Base-by-base conservation (phyloP, 1,140 invertebrate genomes). In the Drosophila yakuba region DNA sequence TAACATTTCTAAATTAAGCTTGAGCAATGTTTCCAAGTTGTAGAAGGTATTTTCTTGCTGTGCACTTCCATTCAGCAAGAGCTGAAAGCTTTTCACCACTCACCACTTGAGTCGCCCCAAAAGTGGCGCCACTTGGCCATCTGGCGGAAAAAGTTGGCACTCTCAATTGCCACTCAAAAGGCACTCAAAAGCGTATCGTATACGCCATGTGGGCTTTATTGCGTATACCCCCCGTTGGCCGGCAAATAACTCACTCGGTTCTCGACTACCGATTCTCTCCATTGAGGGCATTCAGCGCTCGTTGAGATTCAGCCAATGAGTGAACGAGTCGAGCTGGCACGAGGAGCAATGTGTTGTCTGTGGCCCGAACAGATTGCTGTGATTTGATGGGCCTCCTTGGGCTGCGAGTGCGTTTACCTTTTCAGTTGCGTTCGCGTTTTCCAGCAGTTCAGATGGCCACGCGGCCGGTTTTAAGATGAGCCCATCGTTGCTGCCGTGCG, bases 361-460 rank as follows among this genome's bases (percentile, higher is more conserved):
- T 68, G 83, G 84, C 80, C 43, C 80, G 63, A 68, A 48, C 54
- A 61, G 43, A 76, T 81, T 86, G 79, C 84, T 78, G 83, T 88
- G 83, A 88, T 88, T 88, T 88, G 77, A 73, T 78, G 78, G 56
- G 71, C 43, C 73, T 69, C 56, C 44, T 76, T 89, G 73, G 66
- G 55, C 69, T 23, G 39, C 83, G 83, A 82, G 90, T 90, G 63
- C 90, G 86, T 91, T 91, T 91, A 91, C 90, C 90, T 83, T 78
- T 89, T 91, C 81, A 91, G 91, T 91, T 91, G 90, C 84, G 86
- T 90, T 91, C 81, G 84, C 79, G 78, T 83, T 78, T 78, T 73
- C 88, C 88, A 83, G 80, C 91, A 73, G 84, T 89, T 77, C 88
- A 89, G 78, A 91, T 91, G 83, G 77, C 74, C 78, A 67, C 56